These are phyloP conservation scores for Euspilapteryx auroguttella DNA, from an alignment of 2,888 invertebrate species.

Conservation along the genomic window DNA sequence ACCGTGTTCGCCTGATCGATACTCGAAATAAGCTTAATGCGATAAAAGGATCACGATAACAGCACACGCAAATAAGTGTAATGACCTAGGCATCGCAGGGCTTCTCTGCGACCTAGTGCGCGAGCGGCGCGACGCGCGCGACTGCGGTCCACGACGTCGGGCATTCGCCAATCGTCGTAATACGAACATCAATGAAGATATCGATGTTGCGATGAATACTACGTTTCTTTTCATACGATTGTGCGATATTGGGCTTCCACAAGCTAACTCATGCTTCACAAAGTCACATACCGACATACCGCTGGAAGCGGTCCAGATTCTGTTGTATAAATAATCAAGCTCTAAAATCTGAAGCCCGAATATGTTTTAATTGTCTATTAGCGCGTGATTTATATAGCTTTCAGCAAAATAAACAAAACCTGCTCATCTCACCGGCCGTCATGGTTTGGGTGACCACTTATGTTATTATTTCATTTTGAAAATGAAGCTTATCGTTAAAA, in stretches of 20 bases:
- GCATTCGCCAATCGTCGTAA: conserved; percentile 39
- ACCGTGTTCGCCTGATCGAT: conserved; percentile 29
- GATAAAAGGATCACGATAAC: conserved; percentile 55
- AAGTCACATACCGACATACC: conserved; percentile 29
- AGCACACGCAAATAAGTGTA: conserved; percentile 51
- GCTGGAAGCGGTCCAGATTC: conserved; percentile 41
- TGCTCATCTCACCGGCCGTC: no score
- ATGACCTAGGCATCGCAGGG: conserved; percentile 49
- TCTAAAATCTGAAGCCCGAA: no score
- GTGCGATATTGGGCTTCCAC: conserved; percentile 16
- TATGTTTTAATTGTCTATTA: no score
- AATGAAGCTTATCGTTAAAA: no score
- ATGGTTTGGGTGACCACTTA: no score
- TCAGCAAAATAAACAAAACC: no score
- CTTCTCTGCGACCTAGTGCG: conserved; percentile 45
- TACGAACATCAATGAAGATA: conserved; percentile 45
- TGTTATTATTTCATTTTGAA: no score
- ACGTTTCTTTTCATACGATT: conserved; percentile 26
- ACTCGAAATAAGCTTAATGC: conserved; percentile 51
- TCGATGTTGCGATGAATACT: conserved; percentile 51
- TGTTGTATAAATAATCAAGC: conserved; percentile 23
- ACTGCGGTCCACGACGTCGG: background rate
- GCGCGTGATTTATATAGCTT: no score
- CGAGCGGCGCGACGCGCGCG: conserved; percentile 13
- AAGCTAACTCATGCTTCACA: conserved; percentile 8